Evolutionary conservation across 2,888 invertebrate genomes (phyloP).

Genomic region (Epinotia demarniana): DNA sequence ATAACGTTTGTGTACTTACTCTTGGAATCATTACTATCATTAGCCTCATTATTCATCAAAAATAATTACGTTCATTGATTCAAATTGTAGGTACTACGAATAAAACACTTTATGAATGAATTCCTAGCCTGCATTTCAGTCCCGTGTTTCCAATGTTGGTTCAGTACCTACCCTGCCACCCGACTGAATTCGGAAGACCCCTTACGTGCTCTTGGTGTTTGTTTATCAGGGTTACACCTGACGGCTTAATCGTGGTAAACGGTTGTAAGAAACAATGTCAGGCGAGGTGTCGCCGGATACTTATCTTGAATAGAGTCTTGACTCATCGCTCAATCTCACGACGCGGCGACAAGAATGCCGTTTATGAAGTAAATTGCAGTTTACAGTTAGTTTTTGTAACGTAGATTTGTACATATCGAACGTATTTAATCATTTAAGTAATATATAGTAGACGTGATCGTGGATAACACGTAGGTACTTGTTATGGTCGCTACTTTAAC

Average conservation of each 20-base stretch:
- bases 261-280: constrained; percentile 38
- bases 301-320: constrained; percentile 6
- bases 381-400: constrained; percentile 6
- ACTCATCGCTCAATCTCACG: constrained; percentile 14
- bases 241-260: constrained; percentile 29
- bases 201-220: neutral
- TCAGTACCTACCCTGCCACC: neutral
- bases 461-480: too few species aligned
- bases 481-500: too few species aligned
- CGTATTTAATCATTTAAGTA: neutral
- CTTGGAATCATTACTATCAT: too few species aligned
- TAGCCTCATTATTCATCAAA: too few species aligned
- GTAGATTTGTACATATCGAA: constrained; percentile 7
- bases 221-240: constrained; percentile 15
- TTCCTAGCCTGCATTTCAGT: constrained; percentile 14
- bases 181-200: neutral
- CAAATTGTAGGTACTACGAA: neutral
- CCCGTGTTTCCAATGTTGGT: constrained; percentile 24
- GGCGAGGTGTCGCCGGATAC: constrained; percentile 21
- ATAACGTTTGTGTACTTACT: too few species aligned
- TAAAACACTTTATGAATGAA: constrained; percentile 9
- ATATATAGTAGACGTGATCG: too few species aligned
- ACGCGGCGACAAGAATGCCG: neutral
- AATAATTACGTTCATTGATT: too few species aligned
- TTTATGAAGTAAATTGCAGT: constrained; percentile 23